Percentiles rank a stretch among this genome's conserved stretches.
phyloP scores from a whole-genome alignment of 2,113 vertebrate species.

The Cyanoramphus novaezelandiae region DNA sequence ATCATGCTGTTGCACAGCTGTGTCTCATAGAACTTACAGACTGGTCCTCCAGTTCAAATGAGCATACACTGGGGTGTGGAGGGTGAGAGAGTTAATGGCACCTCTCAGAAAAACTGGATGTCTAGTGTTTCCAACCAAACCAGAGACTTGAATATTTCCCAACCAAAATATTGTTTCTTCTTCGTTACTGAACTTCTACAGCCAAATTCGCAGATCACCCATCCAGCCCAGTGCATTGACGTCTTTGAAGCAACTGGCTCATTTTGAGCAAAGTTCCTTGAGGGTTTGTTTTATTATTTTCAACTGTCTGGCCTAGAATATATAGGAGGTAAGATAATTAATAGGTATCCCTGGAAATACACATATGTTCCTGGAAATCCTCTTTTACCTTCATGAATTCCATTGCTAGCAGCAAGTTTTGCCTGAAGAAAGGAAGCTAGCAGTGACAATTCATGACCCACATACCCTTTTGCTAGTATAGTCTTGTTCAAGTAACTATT shows the following conservation, averaged over 20 bases:
- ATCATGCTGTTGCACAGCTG: not conserved
- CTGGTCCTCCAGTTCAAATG: not conserved
- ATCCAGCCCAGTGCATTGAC: not conserved
- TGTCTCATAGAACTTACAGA: not conserved
- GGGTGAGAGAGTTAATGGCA: not conserved
- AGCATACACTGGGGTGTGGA: not conserved
- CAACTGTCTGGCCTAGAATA: not conserved
- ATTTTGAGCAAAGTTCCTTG: not conserved
- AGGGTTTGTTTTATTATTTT: not conserved
- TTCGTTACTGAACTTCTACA: slow-evolving; percentile 12
- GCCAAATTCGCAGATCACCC: not conserved
- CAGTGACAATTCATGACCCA: not conserved
- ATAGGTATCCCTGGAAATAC: not conserved
- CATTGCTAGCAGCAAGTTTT: not conserved
- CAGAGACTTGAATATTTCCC: not conserved
- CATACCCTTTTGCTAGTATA: not conserved
- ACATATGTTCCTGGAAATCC: not conserved
- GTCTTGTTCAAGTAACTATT: not conserved
- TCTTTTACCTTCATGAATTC: not conserved
- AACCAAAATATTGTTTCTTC: slow-evolving; percentile 41
- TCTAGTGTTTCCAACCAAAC: not conserved
- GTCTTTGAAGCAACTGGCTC: not conserved
- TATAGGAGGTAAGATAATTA: not conserved
- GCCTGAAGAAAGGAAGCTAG: not conserved
- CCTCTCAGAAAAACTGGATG: not conserved